Base-by-base conservation (phyloP, 2,888 invertebrate species). In the Helicoverpa assulta region DNA sequence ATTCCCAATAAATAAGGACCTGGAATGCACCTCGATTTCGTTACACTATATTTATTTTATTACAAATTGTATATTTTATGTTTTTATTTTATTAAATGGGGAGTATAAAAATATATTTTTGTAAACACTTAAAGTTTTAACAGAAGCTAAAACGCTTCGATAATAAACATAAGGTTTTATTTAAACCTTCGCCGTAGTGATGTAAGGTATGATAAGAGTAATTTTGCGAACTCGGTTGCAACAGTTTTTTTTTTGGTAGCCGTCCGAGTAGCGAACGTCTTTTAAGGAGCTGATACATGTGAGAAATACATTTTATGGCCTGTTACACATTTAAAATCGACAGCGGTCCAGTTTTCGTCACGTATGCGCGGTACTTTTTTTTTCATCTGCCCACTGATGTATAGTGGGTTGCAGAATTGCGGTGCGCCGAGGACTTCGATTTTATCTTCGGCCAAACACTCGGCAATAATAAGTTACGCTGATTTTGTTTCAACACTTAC, bases 161-260 rank as follows among this genome's bases (percentile, higher is more conserved):
- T 76, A 82, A 86, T 91, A 91, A 91, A 91, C 78, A 79, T 75
- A 83, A 70, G 61, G 86, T 85, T 90, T 90, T 89, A 91, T 81
- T 74, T 57, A 80, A 75, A 79, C 79, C 79, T 82, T 87, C 80
- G 75, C 63, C 74, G 74, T 73, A 70, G 76, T 86, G 90, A 91
- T 88, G 85, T 86, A 86, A 88, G 84, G 85, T 66, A 70, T 74
- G 91, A 92, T 92, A 92, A 93, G 88, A 81, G 78, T 83, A 85
- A 88, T 89, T 88, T 89, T 50, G 82, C 82, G 86, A 86, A 89
- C 80, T 81, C 82, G 84, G 84, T 84, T 83, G 85, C 85, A 71
- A 80, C 83, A 83, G 85, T 65, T 82, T 83, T 83, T 82, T 21
- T 88, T 88, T 88, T 89, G 83, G 91, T 88, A 89, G 89, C 87